Evolutionary conservation across 2,113 vertebrate genomes (phyloP).

Genomic region (Cochlearius cochlearius): DNA sequence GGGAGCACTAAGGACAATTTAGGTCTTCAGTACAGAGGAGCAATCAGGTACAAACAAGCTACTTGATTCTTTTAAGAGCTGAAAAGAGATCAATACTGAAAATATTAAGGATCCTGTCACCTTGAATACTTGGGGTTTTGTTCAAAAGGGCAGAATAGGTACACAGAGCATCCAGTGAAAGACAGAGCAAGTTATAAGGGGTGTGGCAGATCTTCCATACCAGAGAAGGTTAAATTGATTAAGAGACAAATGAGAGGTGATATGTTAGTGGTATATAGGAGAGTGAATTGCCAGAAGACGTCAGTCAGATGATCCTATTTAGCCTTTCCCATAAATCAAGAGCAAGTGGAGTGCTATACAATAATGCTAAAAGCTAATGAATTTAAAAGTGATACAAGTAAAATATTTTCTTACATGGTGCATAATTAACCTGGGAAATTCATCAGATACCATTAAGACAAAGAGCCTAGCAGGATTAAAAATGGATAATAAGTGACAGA

Average conservation of each 20-base stretch:
- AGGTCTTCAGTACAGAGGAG: neutral
- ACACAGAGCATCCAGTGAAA: neutral
- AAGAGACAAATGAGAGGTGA: conserved; percentile 62
- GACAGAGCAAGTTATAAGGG: conserved; percentile 10
- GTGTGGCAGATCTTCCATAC: conserved; percentile 10
- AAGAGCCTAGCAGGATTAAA: conserved; percentile 52
- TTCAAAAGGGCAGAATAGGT: neutral
- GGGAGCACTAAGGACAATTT: neutral
- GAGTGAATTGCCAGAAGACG: conserved; percentile 60
- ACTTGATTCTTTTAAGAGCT: neutral
- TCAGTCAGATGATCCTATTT: conserved; percentile 58
- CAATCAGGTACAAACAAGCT: neutral
- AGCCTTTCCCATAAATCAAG: conserved; percentile 64
- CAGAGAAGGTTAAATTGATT: conserved; percentile 52
- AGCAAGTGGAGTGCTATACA: conserved; percentile 45
- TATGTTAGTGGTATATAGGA: conserved; percentile 56
- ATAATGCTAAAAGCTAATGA: conserved; percentile 66
- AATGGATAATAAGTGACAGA: conserved; percentile 52
- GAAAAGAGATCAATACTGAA: neutral
- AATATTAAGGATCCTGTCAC: neutral
- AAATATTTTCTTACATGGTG: conserved; percentile 62
- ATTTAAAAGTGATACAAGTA: conserved; percentile 61
- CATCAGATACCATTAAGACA: conserved; percentile 64
- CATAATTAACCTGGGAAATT: conserved; percentile 64
- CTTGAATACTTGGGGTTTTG: neutral